Percentiles rank a stretch among this genome's conserved stretches.
phyloP scores from a whole-genome alignment of 2,888 invertebrate genomes.

The Oithona nana region DNA sequence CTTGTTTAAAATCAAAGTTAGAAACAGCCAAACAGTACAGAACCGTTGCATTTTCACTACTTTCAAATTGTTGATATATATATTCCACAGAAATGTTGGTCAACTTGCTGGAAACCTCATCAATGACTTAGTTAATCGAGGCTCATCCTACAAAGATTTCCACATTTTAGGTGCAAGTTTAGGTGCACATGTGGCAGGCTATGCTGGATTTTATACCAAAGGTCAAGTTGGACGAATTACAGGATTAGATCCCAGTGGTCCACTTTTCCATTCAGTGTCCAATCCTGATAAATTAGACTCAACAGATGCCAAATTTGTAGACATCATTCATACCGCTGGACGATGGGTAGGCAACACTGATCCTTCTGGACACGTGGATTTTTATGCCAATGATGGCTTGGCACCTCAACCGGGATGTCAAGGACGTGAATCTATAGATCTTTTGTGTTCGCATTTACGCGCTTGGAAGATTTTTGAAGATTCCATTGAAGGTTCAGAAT shows the following conservation, averaged over 20 bases:
- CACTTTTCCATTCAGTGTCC: conserved; percentile 11
- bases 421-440: conserved; percentile 1
- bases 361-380: conserved; percentile 10
- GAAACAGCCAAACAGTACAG: too few relatives aligned
- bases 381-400: conserved; percentile 6
- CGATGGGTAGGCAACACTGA: conserved; percentile 14
- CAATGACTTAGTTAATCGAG: not conserved
- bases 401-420: conserved; percentile 10
- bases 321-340: conserved; percentile 14
- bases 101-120: not conserved
- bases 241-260: conserved; percentile 12
- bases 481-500: not conserved
- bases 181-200: conserved; percentile 12
- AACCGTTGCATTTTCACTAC: not conserved
- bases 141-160: not conserved
- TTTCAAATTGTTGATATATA: not conserved
- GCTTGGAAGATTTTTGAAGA: conserved; percentile 1
- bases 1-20: too few relatives aligned
- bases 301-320: conserved; percentile 12
- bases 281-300: conserved; percentile 5
- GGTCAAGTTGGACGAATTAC: conserved; percentile 3
- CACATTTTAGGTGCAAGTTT: conserved; percentile 13
- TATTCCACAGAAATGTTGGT: not conserved
- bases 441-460: conserved; percentile 5
- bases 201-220: conserved; percentile 5